Conservation (phyloP, 1,140 invertebrate genomes). For the Andricus grossulariae region DNA sequence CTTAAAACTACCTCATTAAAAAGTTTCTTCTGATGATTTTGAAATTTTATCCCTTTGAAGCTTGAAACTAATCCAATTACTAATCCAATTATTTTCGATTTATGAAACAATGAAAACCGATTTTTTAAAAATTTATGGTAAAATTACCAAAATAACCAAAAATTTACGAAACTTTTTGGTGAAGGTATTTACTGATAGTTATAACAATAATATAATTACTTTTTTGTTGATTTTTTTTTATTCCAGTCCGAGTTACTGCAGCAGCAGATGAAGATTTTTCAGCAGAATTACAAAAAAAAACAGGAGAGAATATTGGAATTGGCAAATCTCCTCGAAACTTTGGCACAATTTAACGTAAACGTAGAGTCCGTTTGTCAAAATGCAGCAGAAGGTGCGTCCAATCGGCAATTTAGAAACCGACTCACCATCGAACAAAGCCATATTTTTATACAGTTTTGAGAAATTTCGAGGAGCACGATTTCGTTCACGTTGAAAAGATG, state of each 20-base stretch:
- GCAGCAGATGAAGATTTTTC: conserved; percentile 35
- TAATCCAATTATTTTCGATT: too few relatives aligned
- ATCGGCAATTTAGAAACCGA: conserved; percentile 30
- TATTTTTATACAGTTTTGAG: conserved; percentile 52
- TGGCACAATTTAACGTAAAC: conserved; percentile 56
- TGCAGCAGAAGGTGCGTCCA: conserved; percentile 53
- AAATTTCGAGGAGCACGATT: conserved; percentile 54
- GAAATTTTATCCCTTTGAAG: too few relatives aligned
- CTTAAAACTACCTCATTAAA: too few relatives aligned
- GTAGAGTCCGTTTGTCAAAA: conserved; percentile 52
- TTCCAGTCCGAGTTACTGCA: conserved; percentile 47
- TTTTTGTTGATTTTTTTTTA: background rate
- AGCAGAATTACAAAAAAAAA: conserved; percentile 40
- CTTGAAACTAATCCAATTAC: too few relatives aligned
- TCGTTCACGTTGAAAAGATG: conserved; percentile 52
- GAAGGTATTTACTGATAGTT: too few relatives aligned
- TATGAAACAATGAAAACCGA: too few relatives aligned
- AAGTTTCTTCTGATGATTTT: too few relatives aligned
- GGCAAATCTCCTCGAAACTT: conserved; percentile 58
- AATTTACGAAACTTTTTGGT: too few relatives aligned
- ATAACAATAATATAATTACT: too few relatives aligned
- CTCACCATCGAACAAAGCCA: conserved; percentile 32
- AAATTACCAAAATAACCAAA: too few relatives aligned
- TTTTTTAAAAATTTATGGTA: too few relatives aligned
- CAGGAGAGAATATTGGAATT: conserved; percentile 52